Evolutionary conservation across 2,797 vertebrate genomes (phyloP).

Genomic region (Lophotriccus pileatus): DNA sequence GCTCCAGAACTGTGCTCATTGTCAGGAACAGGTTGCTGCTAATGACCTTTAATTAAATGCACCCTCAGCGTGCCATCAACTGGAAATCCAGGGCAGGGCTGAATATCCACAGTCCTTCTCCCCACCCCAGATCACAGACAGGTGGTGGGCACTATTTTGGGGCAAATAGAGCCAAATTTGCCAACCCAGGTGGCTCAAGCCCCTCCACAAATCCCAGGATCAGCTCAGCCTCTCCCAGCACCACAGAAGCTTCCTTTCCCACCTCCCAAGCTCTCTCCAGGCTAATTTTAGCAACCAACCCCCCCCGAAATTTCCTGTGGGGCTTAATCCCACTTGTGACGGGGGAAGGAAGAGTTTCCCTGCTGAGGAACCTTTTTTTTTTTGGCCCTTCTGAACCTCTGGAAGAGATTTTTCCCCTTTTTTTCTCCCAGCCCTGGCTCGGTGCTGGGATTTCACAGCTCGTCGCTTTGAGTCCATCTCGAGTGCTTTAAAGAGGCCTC

Average conservation of each 20-base stretch:
- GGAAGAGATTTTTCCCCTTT: background rate
- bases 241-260: background rate
- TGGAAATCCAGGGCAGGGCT: conserved; percentile 35
- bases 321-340: background rate
- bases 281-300: background rate
- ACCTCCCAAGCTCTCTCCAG: background rate
- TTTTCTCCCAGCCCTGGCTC: background rate
- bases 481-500: background rate
- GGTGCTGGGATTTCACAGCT: conserved; percentile 48
- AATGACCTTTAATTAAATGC: conserved; percentile 61
- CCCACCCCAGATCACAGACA: fast-evolving
- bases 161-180: background rate
- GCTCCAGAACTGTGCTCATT: background rate
- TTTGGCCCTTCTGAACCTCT: background rate
- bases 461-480: background rate
- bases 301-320: background rate
- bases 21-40: conserved; percentile 48
- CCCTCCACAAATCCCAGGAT: fast-evolving
- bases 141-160: fast-evolving
- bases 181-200: background rate
- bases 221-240: background rate
- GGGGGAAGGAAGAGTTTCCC: background rate
- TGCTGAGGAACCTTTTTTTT: background rate
- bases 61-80: conserved; percentile 39
- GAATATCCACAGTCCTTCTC: background rate